Evolutionary conservation across 2,888 invertebrate genomes (phyloP), one percentile per base, ranked within the genome.

Genomic region (Branchellion lobata): DNA sequence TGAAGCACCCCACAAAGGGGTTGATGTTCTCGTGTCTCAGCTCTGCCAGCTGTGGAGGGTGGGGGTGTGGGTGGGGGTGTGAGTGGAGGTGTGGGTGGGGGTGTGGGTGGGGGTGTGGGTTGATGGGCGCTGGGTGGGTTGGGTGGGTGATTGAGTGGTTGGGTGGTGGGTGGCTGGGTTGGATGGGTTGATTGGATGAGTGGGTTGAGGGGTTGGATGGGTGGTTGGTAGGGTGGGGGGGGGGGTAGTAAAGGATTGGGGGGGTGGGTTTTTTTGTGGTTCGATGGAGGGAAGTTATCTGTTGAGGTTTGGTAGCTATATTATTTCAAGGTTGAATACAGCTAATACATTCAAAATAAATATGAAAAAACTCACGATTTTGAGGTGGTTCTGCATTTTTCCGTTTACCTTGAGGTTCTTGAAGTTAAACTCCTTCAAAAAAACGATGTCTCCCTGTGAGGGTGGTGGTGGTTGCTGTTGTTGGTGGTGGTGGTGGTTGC

Each of bases 1-100:
- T 91, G 82, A 94, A 90, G 88, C 93, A 93, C 72, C 95, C 95
- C 83, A 95, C 92, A 84, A 95, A 90, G 0, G 94, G 93, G 88
- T 95, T 95, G 47, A 96, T 89, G 87, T 96, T 96, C 87, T 96
- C 96, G 87, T 96, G 94, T 0, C 95, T 90, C 82, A 96, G 88
- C 57, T 93, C 93, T 86, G 95, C 94, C 84, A 95, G 5, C 61
- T 57, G 61, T 18, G 24, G n/a, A n/a, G n/a, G n/a, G n/a, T n/a
- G n/a, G n/a, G 18, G 11, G 47, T 47, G 18, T 47, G 18, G 8
- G 11, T 14, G 47, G 11, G 11, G 18, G 8, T 47, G 8, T 14
- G 8, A 47, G 8, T 47, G 18, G 8, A 18, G 47, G 8, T 8
- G 18, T 14, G 47, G 47, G 8, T 14, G 18, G 18, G 18, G 47